Percentiles rank a stretch among this genome's conserved stretches.
phyloP scores from a whole-genome alignment of 2,113 vertebrate species.

The Suricata suricatta region DNA sequence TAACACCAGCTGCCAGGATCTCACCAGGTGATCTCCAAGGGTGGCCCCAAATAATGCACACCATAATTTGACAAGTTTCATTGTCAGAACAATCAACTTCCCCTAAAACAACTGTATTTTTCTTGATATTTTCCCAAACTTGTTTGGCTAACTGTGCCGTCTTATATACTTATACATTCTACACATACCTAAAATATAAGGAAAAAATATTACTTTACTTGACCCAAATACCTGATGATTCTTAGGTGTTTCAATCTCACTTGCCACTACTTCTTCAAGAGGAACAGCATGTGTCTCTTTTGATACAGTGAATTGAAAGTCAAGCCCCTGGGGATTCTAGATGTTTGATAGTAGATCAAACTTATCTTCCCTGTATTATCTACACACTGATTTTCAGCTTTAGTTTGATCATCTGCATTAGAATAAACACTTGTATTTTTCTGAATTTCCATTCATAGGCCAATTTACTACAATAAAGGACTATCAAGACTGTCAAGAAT shows the following conservation, averaged over 20 bases:
- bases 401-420: background rate
- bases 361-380: background rate
- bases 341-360: background rate
- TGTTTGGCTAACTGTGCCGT: background rate
- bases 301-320: background rate
- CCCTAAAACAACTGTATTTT: background rate
- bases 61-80: background rate
- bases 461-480: background rate
- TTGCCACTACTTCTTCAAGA: background rate
- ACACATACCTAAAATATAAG: background rate
- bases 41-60: background rate
- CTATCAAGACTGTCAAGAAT: background rate
- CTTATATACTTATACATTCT: background rate
- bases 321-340: background rate
- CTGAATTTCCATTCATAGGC: background rate
- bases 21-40: background rate
- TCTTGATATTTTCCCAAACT: background rate
- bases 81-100: background rate
- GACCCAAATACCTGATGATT: background rate
- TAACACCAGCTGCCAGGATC: constrained; percentile 37
- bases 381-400: background rate
- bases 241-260: background rate
- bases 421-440: background rate
- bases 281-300: background rate
- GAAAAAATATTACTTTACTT: background rate